Evolutionary conservation across 2,113 vertebrate genomes (phyloP).

Genomic region (Coptodon rendalli): DNA sequence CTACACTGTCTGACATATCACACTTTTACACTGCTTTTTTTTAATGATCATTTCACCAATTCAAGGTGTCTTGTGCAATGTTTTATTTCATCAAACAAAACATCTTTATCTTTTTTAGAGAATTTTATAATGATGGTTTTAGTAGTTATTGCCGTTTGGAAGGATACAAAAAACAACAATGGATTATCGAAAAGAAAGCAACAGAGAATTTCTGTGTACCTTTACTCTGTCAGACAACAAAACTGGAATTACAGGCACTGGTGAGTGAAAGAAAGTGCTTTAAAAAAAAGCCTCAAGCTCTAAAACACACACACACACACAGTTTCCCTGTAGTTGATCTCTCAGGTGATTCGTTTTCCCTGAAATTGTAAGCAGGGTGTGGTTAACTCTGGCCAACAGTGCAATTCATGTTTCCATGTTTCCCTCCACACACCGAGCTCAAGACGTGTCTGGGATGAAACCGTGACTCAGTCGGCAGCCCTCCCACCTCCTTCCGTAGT

Average conservation of each 20-base stretch:
- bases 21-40: background rate
- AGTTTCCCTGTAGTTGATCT: background rate
- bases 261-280: background rate
- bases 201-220: background rate
- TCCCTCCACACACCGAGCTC: background rate
- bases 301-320: background rate
- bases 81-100: background rate
- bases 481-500: background rate
- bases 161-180: background rate
- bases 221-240: background rate
- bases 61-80: background rate
- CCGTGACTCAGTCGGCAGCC: background rate
- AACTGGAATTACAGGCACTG: conserved; percentile 16
- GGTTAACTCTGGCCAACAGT: conserved; percentile 44
- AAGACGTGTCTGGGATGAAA: background rate
- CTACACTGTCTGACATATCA: background rate
- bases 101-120: background rate
- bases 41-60: background rate
- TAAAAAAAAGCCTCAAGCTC: background rate
- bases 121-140: background rate
- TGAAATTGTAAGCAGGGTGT: conserved; percentile 31
- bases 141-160: background rate
- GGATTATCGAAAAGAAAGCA: background rate
- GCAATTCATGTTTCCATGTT: conserved; percentile 40
- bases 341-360: background rate